A percentile compares a stretch with the other conserved stretches of the same genome.
phyloP scores from a whole-genome alignment of 2,888 invertebrate genomes.

The Gasteruption jaculator region DNA sequence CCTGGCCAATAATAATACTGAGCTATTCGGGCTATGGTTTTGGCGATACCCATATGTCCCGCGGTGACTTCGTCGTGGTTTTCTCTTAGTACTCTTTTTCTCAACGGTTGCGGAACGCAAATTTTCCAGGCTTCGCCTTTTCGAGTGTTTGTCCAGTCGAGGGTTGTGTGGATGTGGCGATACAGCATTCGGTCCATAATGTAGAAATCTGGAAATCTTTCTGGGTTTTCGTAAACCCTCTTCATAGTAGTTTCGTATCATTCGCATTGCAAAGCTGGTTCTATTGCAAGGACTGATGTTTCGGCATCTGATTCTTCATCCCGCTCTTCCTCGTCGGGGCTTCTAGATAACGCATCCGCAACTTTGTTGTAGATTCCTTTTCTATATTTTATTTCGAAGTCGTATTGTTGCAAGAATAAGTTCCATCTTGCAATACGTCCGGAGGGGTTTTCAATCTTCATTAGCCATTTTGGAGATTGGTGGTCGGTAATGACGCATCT shows the following conservation, averaged over 20 bases:
- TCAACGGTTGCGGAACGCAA: conserved; percentile 10
- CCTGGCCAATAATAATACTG: conserved; percentile 24
- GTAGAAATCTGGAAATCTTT: conserved; percentile 11
- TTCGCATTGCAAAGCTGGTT: too few species aligned
- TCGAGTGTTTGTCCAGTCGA: conserved; percentile 11
- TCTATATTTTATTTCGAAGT: conserved; percentile 11
- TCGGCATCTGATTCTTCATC: neutral
- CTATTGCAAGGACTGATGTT: neutral
- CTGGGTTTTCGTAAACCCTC: neutral
- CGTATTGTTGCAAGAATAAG: conserved; percentile 9
- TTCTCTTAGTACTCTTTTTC: conserved; percentile 6
- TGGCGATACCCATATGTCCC: conserved; percentile 22
- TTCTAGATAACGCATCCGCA: conserved; percentile 15
- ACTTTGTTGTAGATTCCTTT: conserved; percentile 8
- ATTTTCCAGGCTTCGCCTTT: conserved; percentile 19
- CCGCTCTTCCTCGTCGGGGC: neutral
- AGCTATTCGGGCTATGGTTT: conserved; percentile 18
- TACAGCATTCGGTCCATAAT: conserved; percentile 26
- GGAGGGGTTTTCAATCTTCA: conserved; percentile 3
- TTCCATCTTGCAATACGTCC: conserved; percentile 15
- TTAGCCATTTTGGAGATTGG: conserved; percentile 7
- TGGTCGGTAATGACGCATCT: conserved; percentile 9
- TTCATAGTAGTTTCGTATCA: neutral
- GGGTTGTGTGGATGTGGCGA: conserved; percentile 9
- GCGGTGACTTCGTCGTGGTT: conserved; percentile 21